Evolutionary conservation across 1,140 invertebrate species (phyloP), one percentile per base, ranked within the genome.

Genomic region (Holcopasites calliopsidis): DNA sequence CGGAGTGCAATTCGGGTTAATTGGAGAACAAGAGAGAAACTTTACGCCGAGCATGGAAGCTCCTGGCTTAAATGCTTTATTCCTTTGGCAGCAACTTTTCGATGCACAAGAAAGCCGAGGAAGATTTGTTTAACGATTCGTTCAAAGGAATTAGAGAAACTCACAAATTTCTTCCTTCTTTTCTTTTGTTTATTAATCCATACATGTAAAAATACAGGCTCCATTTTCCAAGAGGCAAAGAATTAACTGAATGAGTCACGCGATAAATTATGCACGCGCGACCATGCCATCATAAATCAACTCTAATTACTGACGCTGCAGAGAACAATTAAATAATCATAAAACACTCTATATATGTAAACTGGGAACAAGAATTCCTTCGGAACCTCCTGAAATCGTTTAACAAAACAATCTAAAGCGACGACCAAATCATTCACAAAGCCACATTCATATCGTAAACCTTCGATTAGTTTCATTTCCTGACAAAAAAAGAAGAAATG

Each of bases 1-100:
- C 54, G 40, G 28, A 61, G 76, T 75, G 61, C 55, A 78, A 78
- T 78, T 75, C 76, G 71, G 76, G 76, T 78, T 78, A 75, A 78
- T 78, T 75, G 60, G 33, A 66, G 71, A 73, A 77, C 68, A 72
- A 61, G 55, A 44, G 71, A 44, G 71, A 68, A 74, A 68, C 44
- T 78, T 74, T 61, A 57, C 71, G 54, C 38, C 13, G 70, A 57
- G 54, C 52, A 58, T 33, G 69, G 40, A 62, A 72, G 49, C 62
- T 74, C 52, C n/a, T n/a, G 61, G 52, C 61, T 65, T 65, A 57
- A 31, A 18, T 75, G 31, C 38, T 55, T 55, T 55, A 49, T 21
- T 23, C 65, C 44, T 60, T 66, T n/a, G 35, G 26, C 47, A 33
- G 28, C 5, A 57, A 49, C 52, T 44, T 71, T 44, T 21, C 44